A percentile compares a stretch with the other conserved stretches of the same genome.
Conservation (phyloP, 2,797 vertebrate species). For the Meriones psammophilus region DNA sequence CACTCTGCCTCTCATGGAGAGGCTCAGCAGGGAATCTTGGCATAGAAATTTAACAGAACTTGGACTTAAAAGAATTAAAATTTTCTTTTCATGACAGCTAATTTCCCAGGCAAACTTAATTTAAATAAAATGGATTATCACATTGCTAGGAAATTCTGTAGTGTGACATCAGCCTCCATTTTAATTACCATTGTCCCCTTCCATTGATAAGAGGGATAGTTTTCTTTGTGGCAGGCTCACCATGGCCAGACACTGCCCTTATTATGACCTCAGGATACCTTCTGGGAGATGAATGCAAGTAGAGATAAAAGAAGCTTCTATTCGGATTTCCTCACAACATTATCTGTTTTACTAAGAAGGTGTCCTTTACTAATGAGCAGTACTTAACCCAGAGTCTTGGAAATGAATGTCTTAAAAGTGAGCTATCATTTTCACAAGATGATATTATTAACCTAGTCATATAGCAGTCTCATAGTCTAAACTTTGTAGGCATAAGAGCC, state of each 20-base stretch:
- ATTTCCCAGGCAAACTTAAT: not conserved
- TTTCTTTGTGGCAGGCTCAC: not conserved
- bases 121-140: not conserved
- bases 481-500: not conserved
- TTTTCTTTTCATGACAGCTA: not conserved
- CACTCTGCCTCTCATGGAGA: not conserved
- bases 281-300: not conserved
- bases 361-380: not conserved
- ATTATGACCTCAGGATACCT: not conserved
- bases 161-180: not conserved
- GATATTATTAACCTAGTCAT: not conserved
- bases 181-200: not conserved
- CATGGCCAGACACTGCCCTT: not conserved
- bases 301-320: not conserved
- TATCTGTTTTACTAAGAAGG: not conserved
- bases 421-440: slow-evolving; percentile 21
- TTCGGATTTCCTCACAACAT: not conserved
- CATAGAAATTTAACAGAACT: slow-evolving; percentile 16
- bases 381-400: not conserved
- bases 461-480: not conserved
- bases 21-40: slow-evolving; percentile 1
- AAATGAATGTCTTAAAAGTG: slow-evolving; percentile 3
- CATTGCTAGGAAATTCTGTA: not conserved
- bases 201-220: not conserved
- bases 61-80: slow-evolving; percentile 4